Base-by-base conservation (phyloP, 1,140 invertebrate species). In the Macrobrachium rosenbergii region DNA sequence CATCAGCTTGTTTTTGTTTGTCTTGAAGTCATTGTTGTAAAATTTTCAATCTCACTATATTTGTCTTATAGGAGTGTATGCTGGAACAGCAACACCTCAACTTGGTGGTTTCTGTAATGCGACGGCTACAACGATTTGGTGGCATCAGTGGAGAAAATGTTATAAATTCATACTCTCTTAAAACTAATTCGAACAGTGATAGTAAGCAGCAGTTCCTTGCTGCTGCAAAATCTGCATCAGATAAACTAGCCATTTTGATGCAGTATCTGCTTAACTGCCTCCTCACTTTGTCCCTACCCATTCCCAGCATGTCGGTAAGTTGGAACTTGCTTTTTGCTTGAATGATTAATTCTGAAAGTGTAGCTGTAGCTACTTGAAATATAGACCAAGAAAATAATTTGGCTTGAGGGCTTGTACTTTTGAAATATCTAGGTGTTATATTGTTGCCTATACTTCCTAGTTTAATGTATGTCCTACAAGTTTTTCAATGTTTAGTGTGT, bases 81-180 rank as follows among this genome's bases (percentile, higher is more conserved):
- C 94, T 95, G 89, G 94, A 96, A 73, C 96, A 97, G 92, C 94
- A 95, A 86, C 96, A 97, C 92, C 92, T 96, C 67, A 97, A 96
- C 90, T 93, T 96, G 8, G 94, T 96, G 12, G 93, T 94, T 83
- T 94, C 94, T 90, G 95, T 96, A 6, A 95, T 96, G 91, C 92
- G 93, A 59, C 92, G 96, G 72, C 92, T 97, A 14, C 95, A 96
- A 91, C 92, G 82, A 82, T 14, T 91, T 62, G 85, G 92, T 83
- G 79, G 82, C 11, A 60, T 52, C 19, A 83, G 77, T 88, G 69
- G 82, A 76, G 81, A 82, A 80, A 75, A 81, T 80, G n/a, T 90
- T 94, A 59, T 92, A 93, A 81, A 69, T 17, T 63, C 64, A 11
- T 78, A 67, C 59, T 63, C 77, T 16, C 45, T 69, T 37, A 52